A percentile compares a stretch with the other conserved stretches of the same genome.
phyloP scores from a whole-genome alignment of 2,797 vertebrate genomes.

The Anguilla pacifica region DNA sequence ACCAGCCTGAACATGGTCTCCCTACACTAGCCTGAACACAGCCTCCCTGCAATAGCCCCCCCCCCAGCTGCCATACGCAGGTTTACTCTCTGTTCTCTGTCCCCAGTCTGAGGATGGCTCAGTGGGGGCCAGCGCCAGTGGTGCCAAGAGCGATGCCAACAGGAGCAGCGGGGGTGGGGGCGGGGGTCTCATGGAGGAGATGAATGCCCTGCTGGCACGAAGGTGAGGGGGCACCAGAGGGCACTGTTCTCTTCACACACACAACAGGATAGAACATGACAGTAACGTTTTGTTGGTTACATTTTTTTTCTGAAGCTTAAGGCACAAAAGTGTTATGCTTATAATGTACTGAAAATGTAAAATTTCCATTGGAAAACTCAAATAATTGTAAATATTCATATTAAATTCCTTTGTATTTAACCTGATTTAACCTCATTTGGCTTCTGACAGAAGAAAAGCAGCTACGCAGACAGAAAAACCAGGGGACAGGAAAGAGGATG shows the following conservation, averaged over 20 bases:
- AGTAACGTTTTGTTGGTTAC: neutral
- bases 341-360: neutral
- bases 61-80: neutral
- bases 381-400: neutral
- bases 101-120: constrained; percentile 90
- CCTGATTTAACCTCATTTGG: constrained; percentile 19
- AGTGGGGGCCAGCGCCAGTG: constrained; percentile 81
- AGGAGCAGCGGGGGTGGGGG: constrained; percentile 85
- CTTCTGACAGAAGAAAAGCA: constrained; percentile 88
- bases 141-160: constrained; percentile 90
- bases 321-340: neutral
- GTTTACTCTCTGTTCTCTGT: constrained; percentile 41
- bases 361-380: neutral
- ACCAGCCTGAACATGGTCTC: too few relatives aligned
- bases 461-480: constrained; percentile 91
- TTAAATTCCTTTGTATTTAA: constrained; percentile 17
- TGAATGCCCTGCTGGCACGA: constrained; percentile 98
- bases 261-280: neutral
- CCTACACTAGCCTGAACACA: too few relatives aligned
- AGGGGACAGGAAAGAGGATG: constrained; percentile 82
- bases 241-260: neutral
- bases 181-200: constrained; percentile 98
- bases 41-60: too few relatives aligned
- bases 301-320: neutral
- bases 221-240: constrained; percentile 72